Evolutionary conservation across 2,888 invertebrate genomes (phyloP).

Genomic region (Lissonota sp.): DNA sequence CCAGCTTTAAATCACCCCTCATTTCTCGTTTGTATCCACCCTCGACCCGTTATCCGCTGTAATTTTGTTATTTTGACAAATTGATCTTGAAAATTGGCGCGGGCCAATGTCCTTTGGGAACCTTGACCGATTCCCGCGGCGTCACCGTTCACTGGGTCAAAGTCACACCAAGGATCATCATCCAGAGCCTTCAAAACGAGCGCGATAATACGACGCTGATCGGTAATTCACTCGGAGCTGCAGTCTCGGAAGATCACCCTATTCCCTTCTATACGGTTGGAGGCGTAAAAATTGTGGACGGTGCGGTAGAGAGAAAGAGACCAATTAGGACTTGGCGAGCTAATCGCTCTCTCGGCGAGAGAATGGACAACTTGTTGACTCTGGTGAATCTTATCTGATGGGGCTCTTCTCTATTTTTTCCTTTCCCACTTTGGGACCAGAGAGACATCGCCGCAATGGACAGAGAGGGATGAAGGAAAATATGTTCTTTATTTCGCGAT

Average conservation of each 20-base stretch:
- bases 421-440: too few relatives aligned
- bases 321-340: conserved; percentile 69
- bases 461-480: too few relatives aligned
- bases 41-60: not conserved
- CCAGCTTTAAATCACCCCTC: not conserved
- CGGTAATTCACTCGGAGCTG: not conserved
- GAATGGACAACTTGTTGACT: conserved; percentile 74
- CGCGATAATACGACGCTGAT: conserved; percentile 10
- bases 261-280: too few relatives aligned
- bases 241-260: conserved; percentile 4
- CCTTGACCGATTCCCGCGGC: conserved; percentile 37
- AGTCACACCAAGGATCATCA: too few relatives aligned
- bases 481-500: too few relatives aligned
- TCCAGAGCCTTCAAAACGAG: not conserved
- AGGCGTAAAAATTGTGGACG: too few relatives aligned
- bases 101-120: conserved; percentile 54
- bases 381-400: conserved; percentile 71
- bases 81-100: conserved; percentile 41
- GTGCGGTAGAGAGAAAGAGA: too few relatives aligned
- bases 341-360: conserved; percentile 40
- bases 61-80: conserved; percentile 22
- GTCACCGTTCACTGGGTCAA: not conserved
- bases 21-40: not conserved
- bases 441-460: not conserved
- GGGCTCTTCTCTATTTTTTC: conserved; percentile 24